These are phyloP conservation scores for Microtus agrestis DNA, from an alignment of 2,797 vertebrate species.

Conservation along the genomic window DNA sequence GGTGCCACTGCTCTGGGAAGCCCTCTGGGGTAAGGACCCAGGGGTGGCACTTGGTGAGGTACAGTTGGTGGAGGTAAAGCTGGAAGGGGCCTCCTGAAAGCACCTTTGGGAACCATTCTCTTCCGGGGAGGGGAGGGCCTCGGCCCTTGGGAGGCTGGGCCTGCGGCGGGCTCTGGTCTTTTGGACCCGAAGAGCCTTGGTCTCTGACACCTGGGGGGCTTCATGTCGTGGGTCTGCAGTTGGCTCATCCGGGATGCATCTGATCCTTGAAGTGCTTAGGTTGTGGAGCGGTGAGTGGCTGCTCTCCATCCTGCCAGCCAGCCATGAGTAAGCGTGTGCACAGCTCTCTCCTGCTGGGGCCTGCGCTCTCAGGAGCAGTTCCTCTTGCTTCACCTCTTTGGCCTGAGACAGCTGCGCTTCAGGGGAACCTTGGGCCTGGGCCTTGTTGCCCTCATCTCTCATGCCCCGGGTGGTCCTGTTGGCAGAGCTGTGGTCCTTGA, in stretches of 20 bases:
- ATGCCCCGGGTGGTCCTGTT: slow-evolving; percentile 79
- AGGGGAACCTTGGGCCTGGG: slow-evolving; percentile 91
- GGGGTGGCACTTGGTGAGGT: slow-evolving; percentile 93
- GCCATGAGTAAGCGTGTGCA: slow-evolving; percentile 90
- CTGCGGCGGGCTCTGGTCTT: slow-evolving; percentile 90
- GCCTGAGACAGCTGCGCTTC: slow-evolving; percentile 93
- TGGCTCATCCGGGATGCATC: slow-evolving; percentile 91
- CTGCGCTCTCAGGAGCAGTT: slow-evolving; percentile 90
- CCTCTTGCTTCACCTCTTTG: slow-evolving; percentile 94
- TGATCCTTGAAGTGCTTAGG: slow-evolving; percentile 92
- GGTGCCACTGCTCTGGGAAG: slow-evolving; percentile 52
- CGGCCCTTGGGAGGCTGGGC: slow-evolving; percentile 90
- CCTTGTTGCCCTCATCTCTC: slow-evolving; percentile 44
- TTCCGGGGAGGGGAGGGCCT: slow-evolving; percentile 91
- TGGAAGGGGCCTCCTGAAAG: slow-evolving; percentile 91
- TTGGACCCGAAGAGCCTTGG: slow-evolving; percentile 88
- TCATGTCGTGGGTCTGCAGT: slow-evolving; percentile 94
- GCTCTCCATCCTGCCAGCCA: slow-evolving; percentile 90
- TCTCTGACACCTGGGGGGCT: slow-evolving; percentile 92
- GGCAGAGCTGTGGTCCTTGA: slow-evolving; percentile 87
- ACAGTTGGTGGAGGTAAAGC: slow-evolving; percentile 93
- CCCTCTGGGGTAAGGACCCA: slow-evolving; percentile 85
- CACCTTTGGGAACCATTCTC: slow-evolving; percentile 91
- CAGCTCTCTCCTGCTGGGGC: slow-evolving; percentile 89
- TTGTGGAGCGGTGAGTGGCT: slow-evolving; percentile 94